These are phyloP conservation scores for Otis tarda DNA, from an alignment of 2,113 vertebrate species.

Conservation along the genomic window DNA sequence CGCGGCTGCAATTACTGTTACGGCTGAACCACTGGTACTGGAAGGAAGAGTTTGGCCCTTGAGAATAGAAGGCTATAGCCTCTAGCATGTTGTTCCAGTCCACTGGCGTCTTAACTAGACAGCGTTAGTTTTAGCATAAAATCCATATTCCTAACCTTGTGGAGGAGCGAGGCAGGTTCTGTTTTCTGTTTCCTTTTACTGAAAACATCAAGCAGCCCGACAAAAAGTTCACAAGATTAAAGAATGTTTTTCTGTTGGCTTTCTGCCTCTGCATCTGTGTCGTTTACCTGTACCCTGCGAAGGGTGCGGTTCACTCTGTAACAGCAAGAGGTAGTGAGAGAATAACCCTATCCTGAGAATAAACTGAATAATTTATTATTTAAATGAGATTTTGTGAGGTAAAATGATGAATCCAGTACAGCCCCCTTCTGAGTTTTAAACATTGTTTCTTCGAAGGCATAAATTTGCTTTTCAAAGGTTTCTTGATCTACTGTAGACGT, in stretches of 20 bases:
- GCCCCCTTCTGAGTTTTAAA: slow-evolving; percentile 11
- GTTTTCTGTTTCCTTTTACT: neutral
- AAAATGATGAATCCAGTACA: neutral
- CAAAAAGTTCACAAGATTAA: slow-evolving; percentile 50
- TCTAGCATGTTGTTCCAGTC: slow-evolving; percentile 56
- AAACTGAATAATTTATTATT: slow-evolving; percentile 29
- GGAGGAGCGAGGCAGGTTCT: neutral
- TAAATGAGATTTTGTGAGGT: slow-evolving; percentile 40
- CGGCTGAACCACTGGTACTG: neutral
- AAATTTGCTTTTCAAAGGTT: slow-evolving; percentile 31
- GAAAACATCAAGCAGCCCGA: neutral
- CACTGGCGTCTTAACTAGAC: slow-evolving; percentile 63
- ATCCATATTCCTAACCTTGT: slow-evolving; percentile 58
- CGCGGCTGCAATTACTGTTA: neutral
- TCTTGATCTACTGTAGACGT: neutral
- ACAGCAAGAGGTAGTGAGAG: neutral
- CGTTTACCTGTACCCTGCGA: neutral
- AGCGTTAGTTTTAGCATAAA: slow-evolving; percentile 65
- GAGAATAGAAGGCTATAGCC: slow-evolving; percentile 53
- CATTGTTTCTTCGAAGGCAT: slow-evolving; percentile 52
- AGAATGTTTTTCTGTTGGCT: neutral
- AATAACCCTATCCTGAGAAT: neutral
- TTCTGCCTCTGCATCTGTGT: neutral
- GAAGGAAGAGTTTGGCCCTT: slow-evolving; percentile 3
- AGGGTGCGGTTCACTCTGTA: neutral